These are phyloP conservation scores for Agrochola litura DNA, from an alignment of 2,888 invertebrate species.

Conservation along the genomic window DNA sequence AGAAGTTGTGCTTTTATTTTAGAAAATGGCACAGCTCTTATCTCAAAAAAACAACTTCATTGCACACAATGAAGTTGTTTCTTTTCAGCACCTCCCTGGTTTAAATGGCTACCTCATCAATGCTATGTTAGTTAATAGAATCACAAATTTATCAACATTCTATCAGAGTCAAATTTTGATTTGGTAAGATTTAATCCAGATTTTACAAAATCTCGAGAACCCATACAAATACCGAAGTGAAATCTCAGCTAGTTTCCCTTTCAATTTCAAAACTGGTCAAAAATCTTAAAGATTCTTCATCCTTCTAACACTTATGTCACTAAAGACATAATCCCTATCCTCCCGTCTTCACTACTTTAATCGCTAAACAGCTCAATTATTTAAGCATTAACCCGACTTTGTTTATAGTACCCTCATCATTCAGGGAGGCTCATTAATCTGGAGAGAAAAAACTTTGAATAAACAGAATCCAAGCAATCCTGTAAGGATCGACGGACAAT, in stretches of 20 bases:
- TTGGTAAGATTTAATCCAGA: background rate
- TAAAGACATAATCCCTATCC: background rate
- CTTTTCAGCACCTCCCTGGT: too few species aligned
- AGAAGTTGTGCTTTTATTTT: background rate
- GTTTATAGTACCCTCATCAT: conserved; percentile 56
- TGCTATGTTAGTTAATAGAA: background rate
- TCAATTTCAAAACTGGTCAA: too few species aligned
- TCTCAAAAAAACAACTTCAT: background rate
- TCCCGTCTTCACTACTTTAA: conserved; percentile 45
- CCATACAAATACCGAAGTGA: background rate
- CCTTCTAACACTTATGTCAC: background rate
- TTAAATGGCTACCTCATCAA: background rate
- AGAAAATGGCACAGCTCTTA: background rate
- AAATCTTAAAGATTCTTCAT: background rate
- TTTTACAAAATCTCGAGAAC: background rate
- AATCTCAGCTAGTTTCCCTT: background rate
- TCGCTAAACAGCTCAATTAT: conserved; percentile 59
- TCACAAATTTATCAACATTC: background rate
- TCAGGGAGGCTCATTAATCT: conserved; percentile 61
- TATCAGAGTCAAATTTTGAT: background rate
- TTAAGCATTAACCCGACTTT: conserved; percentile 51
- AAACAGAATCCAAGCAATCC: conserved; percentile 52
- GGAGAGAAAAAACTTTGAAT: conserved; percentile 60
- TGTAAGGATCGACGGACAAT: conserved; percentile 35
- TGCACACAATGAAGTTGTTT: too few species aligned